phyloP scores from a whole-genome alignment of 1,140 invertebrate species.

The Paramacrobiotus metropolitanus region DNA sequence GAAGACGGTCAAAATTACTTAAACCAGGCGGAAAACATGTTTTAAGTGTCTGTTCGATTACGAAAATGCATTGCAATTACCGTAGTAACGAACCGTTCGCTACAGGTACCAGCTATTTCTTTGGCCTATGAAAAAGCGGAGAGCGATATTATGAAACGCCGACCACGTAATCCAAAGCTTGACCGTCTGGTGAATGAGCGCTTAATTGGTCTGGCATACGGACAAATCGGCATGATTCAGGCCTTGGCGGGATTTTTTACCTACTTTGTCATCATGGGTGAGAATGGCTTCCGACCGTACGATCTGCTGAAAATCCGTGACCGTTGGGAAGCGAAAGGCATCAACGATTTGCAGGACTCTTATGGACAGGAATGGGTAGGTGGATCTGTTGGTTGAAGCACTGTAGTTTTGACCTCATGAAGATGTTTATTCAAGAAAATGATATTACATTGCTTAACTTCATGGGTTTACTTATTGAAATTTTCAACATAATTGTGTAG shows the following conservation, averaged over 20 bases:
- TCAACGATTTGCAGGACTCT: conserved; percentile 85
- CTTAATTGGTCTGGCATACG: conserved; percentile 34
- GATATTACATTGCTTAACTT: conserved; percentile 3
- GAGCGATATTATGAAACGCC: conserved; percentile 88
- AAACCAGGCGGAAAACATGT: no score
- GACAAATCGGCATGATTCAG: conserved; percentile 98
- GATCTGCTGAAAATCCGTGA: conserved; percentile 69
- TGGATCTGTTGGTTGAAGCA: conserved; percentile 6
- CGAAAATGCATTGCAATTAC: no score
- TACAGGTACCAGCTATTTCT: conserved; percentile 74
- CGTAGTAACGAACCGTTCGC: no score
- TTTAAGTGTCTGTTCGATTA: no score
- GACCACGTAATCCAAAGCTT: conserved; percentile 69
- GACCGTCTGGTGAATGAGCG: conserved; percentile 88
- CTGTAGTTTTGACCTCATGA: neutral
- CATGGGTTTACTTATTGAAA: neutral
- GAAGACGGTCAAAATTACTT: no score
- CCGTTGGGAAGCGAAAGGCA: conserved; percentile 80
- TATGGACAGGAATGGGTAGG: conserved; percentile 96
- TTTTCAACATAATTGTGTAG: conserved; percentile 25
- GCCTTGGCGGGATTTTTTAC: conserved; percentile 96
- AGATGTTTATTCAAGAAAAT: conserved; percentile 4
- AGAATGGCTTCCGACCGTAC: conserved; percentile 76
- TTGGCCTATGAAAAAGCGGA: conserved; percentile 86
- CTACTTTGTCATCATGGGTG: conserved; percentile 96